Evolutionary conservation across 2,888 invertebrate genomes (phyloP), one percentile per base, ranked within the genome.

Genomic region (Pollenia griseotomentosa): DNA sequence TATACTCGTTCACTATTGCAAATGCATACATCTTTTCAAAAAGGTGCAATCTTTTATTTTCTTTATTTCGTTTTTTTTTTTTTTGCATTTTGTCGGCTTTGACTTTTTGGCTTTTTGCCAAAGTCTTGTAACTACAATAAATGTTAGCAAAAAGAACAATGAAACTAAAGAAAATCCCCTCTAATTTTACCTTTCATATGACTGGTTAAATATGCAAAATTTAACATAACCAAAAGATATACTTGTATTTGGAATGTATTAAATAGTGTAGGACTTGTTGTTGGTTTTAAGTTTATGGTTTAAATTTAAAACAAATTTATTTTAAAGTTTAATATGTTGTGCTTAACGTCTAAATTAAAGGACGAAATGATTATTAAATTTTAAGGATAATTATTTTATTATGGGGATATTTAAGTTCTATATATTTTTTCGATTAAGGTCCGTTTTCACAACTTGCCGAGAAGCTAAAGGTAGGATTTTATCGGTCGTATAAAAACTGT

Each of bases 91-190:
- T 90, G 91, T 90, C 90, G 92, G 91, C 91, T 91, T 91, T 92
- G 90, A 90, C 91, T 92, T 68, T 68, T 92, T 91, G 91, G 91
- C 92, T 89, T 90, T 90, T 90, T 90, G 91, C 91, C 92, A 91
- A 90, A 78, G 85, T 86, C 78, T 87, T 87, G 87, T 87, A 79
- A 59, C 57, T 65, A 51, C 23, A 83, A 83, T 63, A 65, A 68
- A 78, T 46, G 74, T 11, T 44, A 10, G 53, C 14, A 44, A 48
- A 42, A 59, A 66, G n/a, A 42, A 66, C 14, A 75, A 63, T 6
- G 33, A 57, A 80, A 63, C 57, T 42, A 48, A 51, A 73, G 61
- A 71, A 84, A 74, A 61, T 74, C 48, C 44, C 44, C 46, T 66
- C 16, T 79, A 73, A 84, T 74, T 74, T 84, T 53, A 84, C 78